Evolutionary conservation across 2,113 vertebrate genomes (phyloP).

Genomic region (Mystacornis crossleyi): DNA sequence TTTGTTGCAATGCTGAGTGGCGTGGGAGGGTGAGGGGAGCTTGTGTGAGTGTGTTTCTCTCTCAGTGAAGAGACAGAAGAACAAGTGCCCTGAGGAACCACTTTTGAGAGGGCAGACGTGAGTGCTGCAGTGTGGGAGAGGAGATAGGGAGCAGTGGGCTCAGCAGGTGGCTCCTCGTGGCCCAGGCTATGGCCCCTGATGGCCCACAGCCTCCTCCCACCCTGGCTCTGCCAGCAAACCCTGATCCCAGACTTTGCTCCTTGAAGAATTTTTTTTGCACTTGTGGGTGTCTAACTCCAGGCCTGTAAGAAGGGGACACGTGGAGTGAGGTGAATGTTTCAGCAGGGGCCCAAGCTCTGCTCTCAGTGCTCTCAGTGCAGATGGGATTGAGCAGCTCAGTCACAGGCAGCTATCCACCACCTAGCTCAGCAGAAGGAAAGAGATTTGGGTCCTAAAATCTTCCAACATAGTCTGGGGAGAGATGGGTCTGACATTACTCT

Average conservation of each 20-base stretch:
- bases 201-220: neutral
- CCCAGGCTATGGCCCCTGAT: neutral
- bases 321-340: neutral
- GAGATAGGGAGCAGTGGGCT: neutral
- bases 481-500: neutral
- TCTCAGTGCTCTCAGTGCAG: neutral
- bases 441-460: neutral
- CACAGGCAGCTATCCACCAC: neutral
- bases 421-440: neutral
- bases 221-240: neutral
- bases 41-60: rapidly evolving
- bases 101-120: neutral
- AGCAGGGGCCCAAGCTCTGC: neutral
- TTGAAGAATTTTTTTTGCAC: neutral
- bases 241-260: neutral
- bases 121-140: neutral
- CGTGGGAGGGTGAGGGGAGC: neutral
- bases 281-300: neutral
- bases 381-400: neutral
- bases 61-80: neutral
- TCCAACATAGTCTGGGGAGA: rapidly evolving
- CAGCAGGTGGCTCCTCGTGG: neutral
- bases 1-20: neutral
- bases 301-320: neutral
- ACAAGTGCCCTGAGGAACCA: neutral